A percentile compares a stretch with the other conserved stretches of the same genome.
These are phyloP conservation scores for Patiria pectinifera DNA, from an alignment of 53 echinoderm and acorn worm species.

Conservation along the genomic window DNA sequence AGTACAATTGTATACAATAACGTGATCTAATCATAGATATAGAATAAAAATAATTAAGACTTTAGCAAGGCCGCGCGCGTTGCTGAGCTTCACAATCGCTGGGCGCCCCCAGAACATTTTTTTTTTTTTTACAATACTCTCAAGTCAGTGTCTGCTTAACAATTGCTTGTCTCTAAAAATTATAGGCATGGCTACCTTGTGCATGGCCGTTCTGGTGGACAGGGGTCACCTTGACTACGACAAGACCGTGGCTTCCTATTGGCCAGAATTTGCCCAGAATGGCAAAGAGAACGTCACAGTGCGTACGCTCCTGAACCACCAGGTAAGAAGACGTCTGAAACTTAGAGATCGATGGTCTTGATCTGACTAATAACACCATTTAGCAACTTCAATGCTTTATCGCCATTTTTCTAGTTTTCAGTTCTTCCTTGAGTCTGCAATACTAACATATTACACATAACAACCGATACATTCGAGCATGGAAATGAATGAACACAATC, in stretches of 20 bases:
- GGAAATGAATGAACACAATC: no score
- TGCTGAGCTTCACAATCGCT: no score
- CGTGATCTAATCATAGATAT: no score
- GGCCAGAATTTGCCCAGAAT: constrained; percentile 84
- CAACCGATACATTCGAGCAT: no score
- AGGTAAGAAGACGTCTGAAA: constrained; percentile 68
- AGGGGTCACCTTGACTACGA: constrained; percentile 76
- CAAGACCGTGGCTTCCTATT: constrained; percentile 80
- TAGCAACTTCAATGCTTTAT: not conserved
- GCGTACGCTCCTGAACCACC: constrained; percentile 71
- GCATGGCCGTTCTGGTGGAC: constrained; percentile 76
- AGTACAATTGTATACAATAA: no score
- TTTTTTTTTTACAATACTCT: no score
- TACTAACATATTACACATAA: no score
- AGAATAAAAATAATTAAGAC: no score
- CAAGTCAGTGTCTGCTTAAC: constrained; percentile 7
- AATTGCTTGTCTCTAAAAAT: no score
- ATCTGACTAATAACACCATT: not conserved
- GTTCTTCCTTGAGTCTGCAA: not conserved
- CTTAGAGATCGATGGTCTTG: not conserved
- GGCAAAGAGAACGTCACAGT: constrained; percentile 83
- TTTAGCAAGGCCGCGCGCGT: no score
- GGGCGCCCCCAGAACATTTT: no score
- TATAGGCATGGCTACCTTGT: constrained; percentile 28
- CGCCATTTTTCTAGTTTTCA: not conserved